phyloP scores from a whole-genome alignment of 2,888 invertebrate species.

The Nephrotoma guestfalica region DNA sequence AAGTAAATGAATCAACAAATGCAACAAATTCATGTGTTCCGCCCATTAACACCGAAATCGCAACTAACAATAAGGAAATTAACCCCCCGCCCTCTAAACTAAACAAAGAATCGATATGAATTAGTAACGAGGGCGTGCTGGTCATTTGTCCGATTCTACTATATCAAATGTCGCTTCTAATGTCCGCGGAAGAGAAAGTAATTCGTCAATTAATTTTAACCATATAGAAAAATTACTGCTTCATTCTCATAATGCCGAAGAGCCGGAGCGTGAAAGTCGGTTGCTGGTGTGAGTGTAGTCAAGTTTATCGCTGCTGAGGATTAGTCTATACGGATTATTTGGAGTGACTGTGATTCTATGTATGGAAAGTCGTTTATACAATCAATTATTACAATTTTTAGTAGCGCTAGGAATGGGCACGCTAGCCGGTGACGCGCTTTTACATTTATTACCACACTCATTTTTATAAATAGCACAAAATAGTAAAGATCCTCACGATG shows the following conservation, averaged over 20 bases:
- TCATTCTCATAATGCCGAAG: conserved; percentile 14
- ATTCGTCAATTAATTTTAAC: not conserved
- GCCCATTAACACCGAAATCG: not conserved
- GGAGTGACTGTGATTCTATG: conserved; percentile 84
- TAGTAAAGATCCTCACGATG: conserved; percentile 38
- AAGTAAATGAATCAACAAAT: conserved; percentile 9
- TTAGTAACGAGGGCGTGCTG: conserved; percentile 24
- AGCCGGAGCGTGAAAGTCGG: conserved; percentile 16
- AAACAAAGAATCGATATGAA: not conserved
- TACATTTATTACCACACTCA: conserved; percentile 79
- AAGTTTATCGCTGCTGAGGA: conserved; percentile 61
- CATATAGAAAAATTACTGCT: conserved; percentile 21
- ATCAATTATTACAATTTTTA: conserved; percentile 77
- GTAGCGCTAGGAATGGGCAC: conserved; percentile 89
- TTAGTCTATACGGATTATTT: conserved; percentile 74
- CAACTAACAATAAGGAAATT: not conserved
- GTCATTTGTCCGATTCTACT: conserved; percentile 51
- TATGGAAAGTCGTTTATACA: conserved; percentile 78
- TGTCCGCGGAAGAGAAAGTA: conserved; percentile 34
- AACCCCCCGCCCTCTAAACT: not conserved
- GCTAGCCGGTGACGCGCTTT: conserved; percentile 76
- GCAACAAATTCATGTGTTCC: not conserved
- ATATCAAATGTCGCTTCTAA: conserved; percentile 46
- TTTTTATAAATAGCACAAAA: conserved; percentile 15
- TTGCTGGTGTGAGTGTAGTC: conserved; percentile 67